Percentiles rank a stretch among this genome's conserved stretches.
Evolutionary conservation across 2,113 vertebrate species (phyloP).

Genomic region (Antechinus stuartii): DNA sequence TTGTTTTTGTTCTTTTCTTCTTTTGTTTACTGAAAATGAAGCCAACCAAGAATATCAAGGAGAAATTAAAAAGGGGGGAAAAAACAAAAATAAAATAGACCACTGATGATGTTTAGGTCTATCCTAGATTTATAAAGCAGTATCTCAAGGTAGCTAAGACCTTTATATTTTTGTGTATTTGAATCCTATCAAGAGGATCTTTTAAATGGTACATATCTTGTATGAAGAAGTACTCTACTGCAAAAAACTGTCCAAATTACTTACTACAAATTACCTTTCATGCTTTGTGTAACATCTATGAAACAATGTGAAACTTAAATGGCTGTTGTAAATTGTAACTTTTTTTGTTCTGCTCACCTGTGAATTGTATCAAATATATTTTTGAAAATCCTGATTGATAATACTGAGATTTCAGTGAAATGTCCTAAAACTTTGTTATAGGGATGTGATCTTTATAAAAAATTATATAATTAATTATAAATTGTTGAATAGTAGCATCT

Average conservation of each 20-base stretch:
- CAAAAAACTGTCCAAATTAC: rapidly evolving
- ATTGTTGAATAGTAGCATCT: slow-evolving; percentile 35
- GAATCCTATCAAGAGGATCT: neutral
- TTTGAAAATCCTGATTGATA: slow-evolving; percentile 35
- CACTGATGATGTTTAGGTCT: rapidly evolving
- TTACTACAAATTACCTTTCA: rapidly evolving
- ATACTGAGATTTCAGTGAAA: slow-evolving; percentile 16
- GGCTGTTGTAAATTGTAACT: neutral
- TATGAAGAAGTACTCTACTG: neutral
- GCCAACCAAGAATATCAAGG: neutral
- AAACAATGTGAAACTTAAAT: neutral
- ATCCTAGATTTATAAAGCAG: neutral
- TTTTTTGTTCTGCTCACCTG: neutral
- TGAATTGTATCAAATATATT: slow-evolving; percentile 14
- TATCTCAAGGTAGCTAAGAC: rapidly evolving
- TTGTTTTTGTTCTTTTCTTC: neutral
- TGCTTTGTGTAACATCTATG: too few species aligned
- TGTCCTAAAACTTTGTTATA: slow-evolving; percentile 31
- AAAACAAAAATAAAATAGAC: neutral
- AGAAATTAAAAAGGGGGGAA: neutral
- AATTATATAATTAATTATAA: slow-evolving; percentile 50
- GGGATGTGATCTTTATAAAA: slow-evolving; percentile 65
- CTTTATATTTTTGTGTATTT: neutral
- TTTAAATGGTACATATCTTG: too few species aligned
- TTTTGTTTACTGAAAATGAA: neutral